Percentiles rank a stretch among this genome's conserved stretches.
Conservation (phyloP, 2,888 invertebrate species). For the Antitype chi region DNA sequence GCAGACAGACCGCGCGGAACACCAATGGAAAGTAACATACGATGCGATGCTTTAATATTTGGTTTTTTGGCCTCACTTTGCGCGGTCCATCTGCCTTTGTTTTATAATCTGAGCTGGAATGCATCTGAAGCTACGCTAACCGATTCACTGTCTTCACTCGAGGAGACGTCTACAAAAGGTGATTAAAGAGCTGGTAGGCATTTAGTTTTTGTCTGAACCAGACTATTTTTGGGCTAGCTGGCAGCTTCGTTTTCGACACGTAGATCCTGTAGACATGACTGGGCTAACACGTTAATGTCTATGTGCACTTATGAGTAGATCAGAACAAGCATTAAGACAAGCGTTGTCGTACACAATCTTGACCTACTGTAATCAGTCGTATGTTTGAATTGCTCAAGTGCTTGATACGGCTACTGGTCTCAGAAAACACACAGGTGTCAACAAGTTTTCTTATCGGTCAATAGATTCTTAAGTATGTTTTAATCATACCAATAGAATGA, state of each 20-base stretch:
- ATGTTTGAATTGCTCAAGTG: slow-evolving; percentile 19
- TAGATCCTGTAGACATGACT: neutral
- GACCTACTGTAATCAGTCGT: slow-evolving; percentile 34
- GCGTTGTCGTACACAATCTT: slow-evolving; percentile 15
- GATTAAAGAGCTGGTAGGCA: neutral
- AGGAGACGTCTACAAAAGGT: neutral
- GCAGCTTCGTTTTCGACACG: neutral
- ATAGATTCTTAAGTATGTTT: slow-evolving; percentile 18
- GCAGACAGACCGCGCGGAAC: too few species aligned
- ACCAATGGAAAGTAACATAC: too few species aligned
- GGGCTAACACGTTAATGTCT: neutral
- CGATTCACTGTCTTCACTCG: too few species aligned
- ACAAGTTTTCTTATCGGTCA: slow-evolving; percentile 34
- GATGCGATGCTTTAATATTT: too few species aligned
- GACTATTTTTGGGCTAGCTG: neutral
- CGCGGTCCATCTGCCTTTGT: too few species aligned
- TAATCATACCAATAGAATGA: slow-evolving; percentile 9
- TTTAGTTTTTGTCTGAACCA: neutral
- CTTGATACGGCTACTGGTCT: slow-evolving; percentile 26
- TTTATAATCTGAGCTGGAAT: too few species aligned
- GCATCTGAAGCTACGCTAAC: too few species aligned
- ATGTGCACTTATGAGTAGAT: slow-evolving; percentile 7
- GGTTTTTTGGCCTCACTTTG: too few species aligned
- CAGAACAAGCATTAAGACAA: slow-evolving; percentile 1
- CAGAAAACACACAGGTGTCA: slow-evolving; percentile 13